Evolutionary conservation across 2,113 vertebrate species (phyloP), one percentile per base, ranked within the genome.

Genomic region (Trichechus manatus): DNA sequence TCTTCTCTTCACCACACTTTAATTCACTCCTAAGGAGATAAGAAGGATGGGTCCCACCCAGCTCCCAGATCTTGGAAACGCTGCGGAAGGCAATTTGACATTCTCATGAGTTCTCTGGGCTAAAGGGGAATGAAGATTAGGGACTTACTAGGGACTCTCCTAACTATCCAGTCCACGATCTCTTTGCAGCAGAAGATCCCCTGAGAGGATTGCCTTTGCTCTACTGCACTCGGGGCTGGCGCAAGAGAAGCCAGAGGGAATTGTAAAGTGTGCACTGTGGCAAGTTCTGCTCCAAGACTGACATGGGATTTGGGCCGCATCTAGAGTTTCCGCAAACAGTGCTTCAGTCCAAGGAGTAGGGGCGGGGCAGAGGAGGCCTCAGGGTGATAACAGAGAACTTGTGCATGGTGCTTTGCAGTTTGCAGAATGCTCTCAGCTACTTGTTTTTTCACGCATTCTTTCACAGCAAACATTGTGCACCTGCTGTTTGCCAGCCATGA

Each of bases 361-460:
- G 29, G 36, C 1, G 0, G 27, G 36, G 6, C 44, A 31, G 74
- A 50, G 20, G 36, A 33, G 39, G 47, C 8, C 39, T 22, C 0
- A 0, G 19, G 23, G 9, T 23, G 29, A 29, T 10, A 42, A 33
- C 1, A 2, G 83, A 74, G 36, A 74, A 0, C 2, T 0, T 0
- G 9, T 2, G 0, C 6, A 9, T 20, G 6, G 70, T 0, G 11
- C 39, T 85, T 66, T 59, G 27, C 9, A 15, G n/a, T 19, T 6
- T 64, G 66, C 42, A 56, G 3, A 25, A 14, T 63, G 53, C 66
- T n/a, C 59, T 14, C 1, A 1, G 85, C 59, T 14, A 5, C 53
- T 23, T 0, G 0, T 17, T 1, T 25, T 50, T 13, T 25, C 11
- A 1, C 0, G 3, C 1, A 0, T 50, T 36, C 27, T 59, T 42